Base-by-base conservation (phyloP, 2,797 vertebrate genomes). In the Australoheros facetus region DNA sequence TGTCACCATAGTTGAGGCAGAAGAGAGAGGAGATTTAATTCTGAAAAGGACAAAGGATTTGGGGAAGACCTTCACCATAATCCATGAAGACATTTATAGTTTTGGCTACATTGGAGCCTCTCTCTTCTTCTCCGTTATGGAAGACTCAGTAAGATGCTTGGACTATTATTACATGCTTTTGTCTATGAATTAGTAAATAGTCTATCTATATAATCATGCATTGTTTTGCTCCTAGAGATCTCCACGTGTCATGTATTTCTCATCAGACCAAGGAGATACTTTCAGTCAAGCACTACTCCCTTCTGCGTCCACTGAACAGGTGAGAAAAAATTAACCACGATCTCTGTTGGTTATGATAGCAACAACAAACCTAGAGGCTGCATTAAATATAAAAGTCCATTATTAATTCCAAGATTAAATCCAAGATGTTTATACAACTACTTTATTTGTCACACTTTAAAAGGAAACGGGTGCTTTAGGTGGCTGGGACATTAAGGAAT, bases 61-160 rank as follows among this genome's bases (percentile, higher is more conserved):
- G 75, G 96, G 96, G 12, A 92, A 87, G 45, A 95, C 88, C 7
- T 96, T 95, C 87, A 90, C 88, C 71, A 94, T 81, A 1, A 93
- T 96, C 70, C 91, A 94, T 1, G 86, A 94, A 71, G 95, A 96
- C 85, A 90, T 96, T 90, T 96, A 88, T 90, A 95, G 94, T 17
- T 96, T 96, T 1, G 96, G 96, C 71, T 96, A 95, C 89, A 95
- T 96, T 0, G 96, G 96, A 56, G 88, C 94, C 2, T 96, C 96
- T 73, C 91, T 96, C 53, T 96, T 96, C 89, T 95, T 95, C 79
- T 96, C 96, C 0, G 95, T 96, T 76, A 95, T 96, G 92, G 95
- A 96, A 73, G 94, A 95, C 34, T 55, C 82, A 81, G 96, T 96
- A 21, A 90, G 88, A 39, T n/a, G 19, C 2, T 8, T 14, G 13